These are phyloP conservation scores for Gymnodraco acuticeps DNA, from an alignment of 2,797 vertebrate species.

Conservation along the genomic window DNA sequence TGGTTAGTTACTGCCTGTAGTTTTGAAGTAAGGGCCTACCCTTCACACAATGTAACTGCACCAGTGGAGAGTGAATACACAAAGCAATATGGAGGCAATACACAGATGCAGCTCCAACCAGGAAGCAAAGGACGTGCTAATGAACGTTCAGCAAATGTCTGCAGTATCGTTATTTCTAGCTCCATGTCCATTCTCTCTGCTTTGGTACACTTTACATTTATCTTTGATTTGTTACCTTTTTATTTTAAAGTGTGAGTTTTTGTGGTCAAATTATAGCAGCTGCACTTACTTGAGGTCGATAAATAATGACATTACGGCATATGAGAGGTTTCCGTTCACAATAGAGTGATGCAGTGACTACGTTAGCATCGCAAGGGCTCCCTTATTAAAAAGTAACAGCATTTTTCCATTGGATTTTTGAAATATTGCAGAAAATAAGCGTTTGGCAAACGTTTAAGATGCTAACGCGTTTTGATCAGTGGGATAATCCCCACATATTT, in stretches of 20 bases:
- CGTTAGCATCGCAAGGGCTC: too few species aligned
- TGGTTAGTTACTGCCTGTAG: neutral
- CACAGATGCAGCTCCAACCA: constrained; percentile 77
- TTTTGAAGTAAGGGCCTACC: constrained; percentile 4
- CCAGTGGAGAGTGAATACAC: constrained; percentile 67
- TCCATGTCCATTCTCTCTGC: constrained; percentile 28
- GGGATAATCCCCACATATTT: too few species aligned
- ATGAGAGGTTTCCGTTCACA: constrained; percentile 28
- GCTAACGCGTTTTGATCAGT: too few species aligned
- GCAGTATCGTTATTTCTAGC: neutral
- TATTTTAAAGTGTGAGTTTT: constrained; percentile 1
- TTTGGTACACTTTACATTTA: neutral
- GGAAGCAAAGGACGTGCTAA: constrained; percentile 75
- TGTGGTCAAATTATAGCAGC: constrained; percentile 15
- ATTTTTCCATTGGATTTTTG: too few species aligned
- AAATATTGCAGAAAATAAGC: too few species aligned
- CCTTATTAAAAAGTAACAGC: too few species aligned
- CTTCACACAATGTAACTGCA: constrained; percentile 58
- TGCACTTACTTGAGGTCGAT: constrained; percentile 12
- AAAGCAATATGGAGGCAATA: constrained; percentile 49
- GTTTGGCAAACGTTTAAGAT: too few species aligned
- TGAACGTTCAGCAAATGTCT: constrained; percentile 16
- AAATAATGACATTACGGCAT: constrained; percentile 17
- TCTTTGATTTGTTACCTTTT: neutral
- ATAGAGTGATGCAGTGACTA: neutral